These are phyloP conservation scores for Ceratina japonica DNA, from an alignment of 1,140 invertebrate species.

Conservation along the genomic window DNA sequence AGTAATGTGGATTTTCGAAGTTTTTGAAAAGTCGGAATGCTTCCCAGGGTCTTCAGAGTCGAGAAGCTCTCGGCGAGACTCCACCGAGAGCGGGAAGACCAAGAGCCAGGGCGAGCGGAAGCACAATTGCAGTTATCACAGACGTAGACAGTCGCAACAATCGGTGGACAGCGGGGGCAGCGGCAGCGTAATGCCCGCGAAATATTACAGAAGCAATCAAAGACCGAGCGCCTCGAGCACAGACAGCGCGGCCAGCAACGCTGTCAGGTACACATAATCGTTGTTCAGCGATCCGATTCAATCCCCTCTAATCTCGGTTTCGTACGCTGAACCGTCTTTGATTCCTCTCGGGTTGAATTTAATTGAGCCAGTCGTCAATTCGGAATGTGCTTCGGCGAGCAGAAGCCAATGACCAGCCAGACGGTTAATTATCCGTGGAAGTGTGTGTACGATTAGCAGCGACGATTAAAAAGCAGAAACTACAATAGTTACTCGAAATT, in stretches of 20 bases:
- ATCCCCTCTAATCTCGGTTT: neutral
- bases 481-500: too few species aligned
- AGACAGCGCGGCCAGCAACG: slow-evolving; percentile 80
- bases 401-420: too few species aligned
- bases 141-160: slow-evolving; percentile 80
- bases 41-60: slow-evolving; percentile 75
- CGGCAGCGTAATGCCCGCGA: slow-evolving; percentile 66
- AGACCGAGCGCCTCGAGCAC: slow-evolving; percentile 90
- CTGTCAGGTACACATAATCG: slow-evolving; percentile 67
- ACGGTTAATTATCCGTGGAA: too few species aligned
- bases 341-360: neutral
- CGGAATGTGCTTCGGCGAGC: too few species aligned
- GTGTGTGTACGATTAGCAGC: too few species aligned
- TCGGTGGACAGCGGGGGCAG: slow-evolving; percentile 81
- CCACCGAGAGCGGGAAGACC: slow-evolving; percentile 82
- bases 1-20: too few species aligned
- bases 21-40: neutral
- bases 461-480: too few species aligned
- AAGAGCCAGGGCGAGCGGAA: slow-evolving; percentile 76
- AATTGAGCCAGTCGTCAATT: neutral
- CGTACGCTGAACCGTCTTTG: neutral
- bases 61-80: slow-evolving; percentile 80
- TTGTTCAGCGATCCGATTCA: neutral
- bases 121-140: slow-evolving; percentile 77
- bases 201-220: slow-evolving; percentile 83